Conservation (phyloP, 2,888 invertebrate genomes). For the Tipula lateralis region DNA sequence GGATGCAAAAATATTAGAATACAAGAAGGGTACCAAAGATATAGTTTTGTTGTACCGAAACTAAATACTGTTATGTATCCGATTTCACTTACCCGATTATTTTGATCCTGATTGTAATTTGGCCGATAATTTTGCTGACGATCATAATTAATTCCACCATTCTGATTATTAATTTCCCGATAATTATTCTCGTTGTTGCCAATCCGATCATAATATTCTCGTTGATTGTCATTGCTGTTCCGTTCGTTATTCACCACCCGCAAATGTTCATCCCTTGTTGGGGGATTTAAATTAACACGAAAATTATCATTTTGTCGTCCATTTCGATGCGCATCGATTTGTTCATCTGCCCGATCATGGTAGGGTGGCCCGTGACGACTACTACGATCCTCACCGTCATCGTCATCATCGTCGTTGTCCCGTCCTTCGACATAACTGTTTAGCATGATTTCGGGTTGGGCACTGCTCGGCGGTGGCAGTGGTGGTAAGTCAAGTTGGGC, state of each 20-base stretch:
- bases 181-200: neutral
- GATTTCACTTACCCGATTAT: neutral
- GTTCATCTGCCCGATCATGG: slow-evolving; percentile 36
- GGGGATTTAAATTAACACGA: neutral
- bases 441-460: slow-evolving; percentile 42
- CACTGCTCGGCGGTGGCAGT: slow-evolving; percentile 42
- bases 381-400: slow-evolving; percentile 41
- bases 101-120: neutral
- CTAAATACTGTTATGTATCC: too few relatives aligned
- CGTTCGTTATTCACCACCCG: neutral
- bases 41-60: too few relatives aligned
- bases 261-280: neutral
- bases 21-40: too few relatives aligned
- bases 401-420: neutral
- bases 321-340: slow-evolving; percentile 27
- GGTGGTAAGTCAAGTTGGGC: slow-evolving; percentile 57
- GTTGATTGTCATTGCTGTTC: neutral
- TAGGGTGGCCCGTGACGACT: slow-evolving; percentile 44
- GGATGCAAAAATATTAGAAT: too few relatives aligned
- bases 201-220: neutral
- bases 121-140: neutral
- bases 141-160: neutral
- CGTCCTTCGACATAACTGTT: slow-evolving; percentile 41
- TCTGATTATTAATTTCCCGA: neutral
- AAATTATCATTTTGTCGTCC: slow-evolving; percentile 5